Percentiles rank a stretch among this genome's conserved stretches.
These are phyloP conservation scores for Cantharis flavilabris DNA, from an alignment of 2,888 invertebrate species.

Conservation along the genomic window DNA sequence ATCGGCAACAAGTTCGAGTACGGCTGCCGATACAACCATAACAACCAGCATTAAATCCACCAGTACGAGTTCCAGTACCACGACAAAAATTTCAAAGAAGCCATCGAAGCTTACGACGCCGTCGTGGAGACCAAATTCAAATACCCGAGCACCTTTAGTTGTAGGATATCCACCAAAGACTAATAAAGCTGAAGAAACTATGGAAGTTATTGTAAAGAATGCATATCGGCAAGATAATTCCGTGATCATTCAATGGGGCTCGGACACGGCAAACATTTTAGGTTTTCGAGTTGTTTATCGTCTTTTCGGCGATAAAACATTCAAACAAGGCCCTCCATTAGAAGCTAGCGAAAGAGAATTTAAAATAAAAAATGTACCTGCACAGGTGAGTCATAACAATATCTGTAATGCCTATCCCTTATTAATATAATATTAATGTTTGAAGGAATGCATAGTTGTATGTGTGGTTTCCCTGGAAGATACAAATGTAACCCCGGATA, in stretches of 20 bases:
- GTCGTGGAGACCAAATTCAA: conserved; percentile 51
- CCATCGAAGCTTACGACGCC: conserved; percentile 41
- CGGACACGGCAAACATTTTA: conserved; percentile 83
- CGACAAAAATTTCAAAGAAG: conserved; percentile 43
- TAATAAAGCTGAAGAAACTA: conserved; percentile 65
- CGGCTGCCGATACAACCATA: conserved; percentile 45
- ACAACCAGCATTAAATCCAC: conserved; percentile 51
- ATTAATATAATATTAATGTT: conserved; percentile 32
- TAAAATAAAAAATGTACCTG: conserved; percentile 90
- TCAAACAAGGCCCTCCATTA: conserved; percentile 87
- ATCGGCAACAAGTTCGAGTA: conserved; percentile 38
- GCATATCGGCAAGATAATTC: conserved; percentile 85
- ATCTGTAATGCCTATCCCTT: neutral
- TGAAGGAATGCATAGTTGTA: conserved; percentile 88
- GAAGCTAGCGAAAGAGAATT: conserved; percentile 90
- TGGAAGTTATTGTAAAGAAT: conserved; percentile 83
- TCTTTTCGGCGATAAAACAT: conserved; percentile 86
- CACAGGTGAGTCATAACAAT: conserved; percentile 65
- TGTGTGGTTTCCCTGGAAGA: conserved; percentile 92
- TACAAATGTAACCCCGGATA: conserved; percentile 83
- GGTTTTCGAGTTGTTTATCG: conserved; percentile 89
- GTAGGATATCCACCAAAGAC: conserved; percentile 69
- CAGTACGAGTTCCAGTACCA: conserved; percentile 43
- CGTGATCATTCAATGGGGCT: conserved; percentile 91
- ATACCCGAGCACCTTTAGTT: conserved; percentile 68